These are phyloP conservation scores for Nomada hirtipes DNA, from an alignment of 2,888 invertebrate genomes.

Conservation along the genomic window DNA sequence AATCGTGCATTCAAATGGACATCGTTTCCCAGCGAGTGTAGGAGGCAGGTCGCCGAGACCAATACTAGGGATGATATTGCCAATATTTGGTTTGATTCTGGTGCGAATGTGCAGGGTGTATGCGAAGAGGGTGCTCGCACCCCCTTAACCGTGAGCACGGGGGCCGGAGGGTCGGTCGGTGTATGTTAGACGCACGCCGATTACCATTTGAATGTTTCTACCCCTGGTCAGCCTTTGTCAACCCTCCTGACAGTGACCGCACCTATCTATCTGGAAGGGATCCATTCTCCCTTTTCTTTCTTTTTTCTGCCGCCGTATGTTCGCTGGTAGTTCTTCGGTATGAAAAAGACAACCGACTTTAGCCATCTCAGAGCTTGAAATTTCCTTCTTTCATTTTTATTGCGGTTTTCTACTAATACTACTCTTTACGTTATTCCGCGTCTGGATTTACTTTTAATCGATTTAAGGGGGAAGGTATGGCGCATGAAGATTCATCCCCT, in stretches of 20 bases:
- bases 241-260: constrained; percentile 75
- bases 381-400: constrained; percentile 7
- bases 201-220: constrained; percentile 82
- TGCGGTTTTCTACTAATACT: not conserved
- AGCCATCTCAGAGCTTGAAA: constrained; percentile 20
- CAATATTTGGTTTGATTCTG: constrained; percentile 84
- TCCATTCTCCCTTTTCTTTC: constrained; percentile 52
- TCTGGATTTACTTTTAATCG: no score
- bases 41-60: constrained; percentile 70
- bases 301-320: constrained; percentile 63
- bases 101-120: constrained; percentile 73
- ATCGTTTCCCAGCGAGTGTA: constrained; percentile 72
- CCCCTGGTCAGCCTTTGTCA: constrained; percentile 80
- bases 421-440: not conserved
- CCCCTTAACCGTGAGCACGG: constrained; percentile 61
- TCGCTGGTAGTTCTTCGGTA: constrained; percentile 45
- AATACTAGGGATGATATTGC: constrained; percentile 82
- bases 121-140: constrained; percentile 61
- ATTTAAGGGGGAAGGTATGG: no score
- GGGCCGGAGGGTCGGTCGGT: constrained; percentile 57
- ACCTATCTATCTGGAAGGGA: constrained; percentile 67
- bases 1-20: constrained; percentile 79
- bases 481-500: no score
- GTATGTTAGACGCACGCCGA: constrained; percentile 80
- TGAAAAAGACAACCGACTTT: constrained; percentile 33